Conservation (phyloP, 2,113 vertebrate genomes). For the Carollia perspicillata region DNA sequence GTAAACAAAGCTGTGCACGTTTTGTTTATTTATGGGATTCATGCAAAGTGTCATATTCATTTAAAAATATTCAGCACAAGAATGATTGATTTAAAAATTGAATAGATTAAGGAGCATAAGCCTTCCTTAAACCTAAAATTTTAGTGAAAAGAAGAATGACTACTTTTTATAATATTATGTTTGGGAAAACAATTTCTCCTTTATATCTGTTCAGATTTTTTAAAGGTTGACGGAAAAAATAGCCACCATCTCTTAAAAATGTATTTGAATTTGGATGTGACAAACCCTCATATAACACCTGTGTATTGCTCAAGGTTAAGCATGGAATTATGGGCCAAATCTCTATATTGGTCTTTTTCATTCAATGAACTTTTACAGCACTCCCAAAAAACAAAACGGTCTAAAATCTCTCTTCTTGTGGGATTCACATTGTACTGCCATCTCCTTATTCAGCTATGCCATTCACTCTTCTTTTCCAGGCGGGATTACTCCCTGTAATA, state of each 20-base stretch:
- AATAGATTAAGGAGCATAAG: constrained; percentile 40
- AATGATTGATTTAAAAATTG: constrained; percentile 72
- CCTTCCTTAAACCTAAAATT: constrained; percentile 39
- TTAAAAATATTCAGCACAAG: constrained; percentile 68
- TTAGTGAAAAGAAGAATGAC: neutral
- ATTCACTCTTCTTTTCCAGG: neutral
- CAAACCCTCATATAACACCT: neutral
- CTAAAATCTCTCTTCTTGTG: neutral
- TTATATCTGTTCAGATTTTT: neutral
- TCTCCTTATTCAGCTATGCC: neutral
- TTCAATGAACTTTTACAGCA: neutral
- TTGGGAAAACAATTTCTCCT: constrained; percentile 26
- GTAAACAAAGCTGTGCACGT: constrained; percentile 78
- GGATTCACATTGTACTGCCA: neutral
- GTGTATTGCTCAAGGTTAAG: neutral
- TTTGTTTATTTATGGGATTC: constrained; percentile 77
- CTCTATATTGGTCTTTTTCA: neutral
- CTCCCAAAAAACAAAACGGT: neutral
- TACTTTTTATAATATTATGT: neutral
- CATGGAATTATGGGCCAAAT: neutral
- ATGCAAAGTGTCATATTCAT: constrained; percentile 73
- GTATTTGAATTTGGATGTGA: neutral
- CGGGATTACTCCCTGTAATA: neutral
- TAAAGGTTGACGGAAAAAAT: neutral
- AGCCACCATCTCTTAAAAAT: neutral